phyloP scores from a whole-genome alignment of 2,888 invertebrate genomes.

The Amblyjoppa fuscipennis region DNA sequence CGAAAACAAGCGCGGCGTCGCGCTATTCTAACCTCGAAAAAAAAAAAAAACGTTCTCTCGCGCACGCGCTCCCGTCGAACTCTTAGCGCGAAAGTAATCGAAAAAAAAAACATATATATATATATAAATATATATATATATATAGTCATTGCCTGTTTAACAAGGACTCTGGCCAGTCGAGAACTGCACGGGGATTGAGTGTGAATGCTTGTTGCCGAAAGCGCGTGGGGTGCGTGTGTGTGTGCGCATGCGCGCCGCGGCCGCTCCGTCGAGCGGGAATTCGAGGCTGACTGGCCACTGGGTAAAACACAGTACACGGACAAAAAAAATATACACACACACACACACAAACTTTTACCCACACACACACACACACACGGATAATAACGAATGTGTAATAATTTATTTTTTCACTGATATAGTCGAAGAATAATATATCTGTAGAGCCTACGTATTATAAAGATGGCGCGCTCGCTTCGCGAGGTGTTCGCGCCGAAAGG shows the following conservation, averaged over 20 bases:
- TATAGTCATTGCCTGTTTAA: slow-evolving; percentile 3
- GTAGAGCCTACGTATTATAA: slow-evolving; percentile 85
- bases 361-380: slow-evolving; percentile 70
- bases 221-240: slow-evolving; percentile 42
- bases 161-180: slow-evolving; percentile 50
- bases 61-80: not conserved
- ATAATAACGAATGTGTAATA: slow-evolving; percentile 83
- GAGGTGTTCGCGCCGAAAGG: slow-evolving; percentile 71
- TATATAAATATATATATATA: not conserved
- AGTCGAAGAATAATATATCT: slow-evolving; percentile 81
- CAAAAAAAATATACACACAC: slow-evolving; percentile 19
- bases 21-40: slow-evolving; percentile 3
- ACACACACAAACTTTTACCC: slow-evolving; percentile 30
- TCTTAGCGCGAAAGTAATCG: not conserved
- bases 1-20: not conserved
- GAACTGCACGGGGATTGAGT: slow-evolving; percentile 62
- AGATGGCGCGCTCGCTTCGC: slow-evolving; percentile 82
- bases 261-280: slow-evolving; percentile 6
- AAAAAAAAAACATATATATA: not conserved
- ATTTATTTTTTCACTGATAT: slow-evolving; percentile 85
- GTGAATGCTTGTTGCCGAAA: slow-evolving; percentile 31
- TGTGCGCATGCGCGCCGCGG: slow-evolving; percentile 19
- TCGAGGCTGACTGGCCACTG: slow-evolving; percentile 66
- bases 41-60: not conserved
- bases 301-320: slow-evolving; percentile 62